Conservation (phyloP, 2,797 vertebrate species). For the Paramormyrops hopkinsi region DNA sequence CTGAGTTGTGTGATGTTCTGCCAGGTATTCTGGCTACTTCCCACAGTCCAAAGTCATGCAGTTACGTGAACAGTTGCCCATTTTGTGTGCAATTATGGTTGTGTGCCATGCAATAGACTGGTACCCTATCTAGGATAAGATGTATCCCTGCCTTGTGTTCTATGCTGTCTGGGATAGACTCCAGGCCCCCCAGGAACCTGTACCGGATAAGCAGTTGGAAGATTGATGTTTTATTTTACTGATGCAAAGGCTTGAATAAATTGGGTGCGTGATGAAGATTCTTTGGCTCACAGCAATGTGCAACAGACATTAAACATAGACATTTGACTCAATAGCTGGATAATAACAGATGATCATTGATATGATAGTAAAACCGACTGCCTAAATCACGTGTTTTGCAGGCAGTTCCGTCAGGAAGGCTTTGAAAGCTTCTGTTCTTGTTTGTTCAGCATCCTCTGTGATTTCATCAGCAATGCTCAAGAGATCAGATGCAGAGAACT, state of each 20-base stretch:
- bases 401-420: neutral
- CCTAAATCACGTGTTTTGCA: neutral
- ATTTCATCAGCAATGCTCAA: neutral
- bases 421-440: neutral
- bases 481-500: neutral
- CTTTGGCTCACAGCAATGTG: neutral
- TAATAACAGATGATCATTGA: neutral
- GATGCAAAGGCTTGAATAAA: neutral
- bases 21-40: neutral
- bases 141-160: neutral
- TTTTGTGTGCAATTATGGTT: neutral
- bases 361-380: neutral
- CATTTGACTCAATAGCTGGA: neutral
- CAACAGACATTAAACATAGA: neutral
- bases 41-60: neutral
- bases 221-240: constrained; percentile 5
- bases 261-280: neutral
- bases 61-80: neutral
- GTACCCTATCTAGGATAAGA: neutral
- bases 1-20: neutral
- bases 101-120: neutral
- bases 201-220: neutral
- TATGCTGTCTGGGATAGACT: neutral
- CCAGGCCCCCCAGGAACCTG: neutral
- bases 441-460: neutral